Evolutionary conservation across 2,797 vertebrate species (phyloP).

Genomic region (Ctenosaura bakeri): DNA sequence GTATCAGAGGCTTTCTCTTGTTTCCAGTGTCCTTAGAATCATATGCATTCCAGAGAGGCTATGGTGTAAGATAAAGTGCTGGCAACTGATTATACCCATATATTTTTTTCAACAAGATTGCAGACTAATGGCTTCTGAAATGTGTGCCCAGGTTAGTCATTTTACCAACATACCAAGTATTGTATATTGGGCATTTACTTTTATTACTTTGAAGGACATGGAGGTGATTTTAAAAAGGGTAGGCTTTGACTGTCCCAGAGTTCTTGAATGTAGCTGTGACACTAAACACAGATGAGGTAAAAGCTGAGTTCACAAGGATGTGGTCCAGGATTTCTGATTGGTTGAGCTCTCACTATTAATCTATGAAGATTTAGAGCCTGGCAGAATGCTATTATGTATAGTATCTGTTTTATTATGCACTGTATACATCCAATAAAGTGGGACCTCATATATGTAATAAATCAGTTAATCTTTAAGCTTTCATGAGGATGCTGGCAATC

Average conservation of each 20-base stretch:
- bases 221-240: background rate
- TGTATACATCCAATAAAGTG: background rate
- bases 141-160: no score
- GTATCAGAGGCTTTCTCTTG: no score
- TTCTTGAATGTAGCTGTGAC: background rate
- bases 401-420: background rate
- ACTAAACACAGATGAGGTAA: background rate
- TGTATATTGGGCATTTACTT: background rate
- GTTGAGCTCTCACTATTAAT: background rate
- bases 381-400: background rate
- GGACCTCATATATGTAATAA: background rate
- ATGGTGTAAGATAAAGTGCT: background rate
- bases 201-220: background rate
- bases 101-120: background rate
- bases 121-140: background rate
- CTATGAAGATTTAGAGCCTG: background rate
- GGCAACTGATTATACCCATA: background rate
- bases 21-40: background rate
- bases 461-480: slow-evolving; percentile 2
- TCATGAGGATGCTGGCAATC: background rate
- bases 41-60: background rate
- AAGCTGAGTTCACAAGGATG: background rate
- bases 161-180: no score
- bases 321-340: background rate
- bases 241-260: background rate